phyloP scores from a whole-genome alignment of 2,113 vertebrate species.

The Cololabis saira region DNA sequence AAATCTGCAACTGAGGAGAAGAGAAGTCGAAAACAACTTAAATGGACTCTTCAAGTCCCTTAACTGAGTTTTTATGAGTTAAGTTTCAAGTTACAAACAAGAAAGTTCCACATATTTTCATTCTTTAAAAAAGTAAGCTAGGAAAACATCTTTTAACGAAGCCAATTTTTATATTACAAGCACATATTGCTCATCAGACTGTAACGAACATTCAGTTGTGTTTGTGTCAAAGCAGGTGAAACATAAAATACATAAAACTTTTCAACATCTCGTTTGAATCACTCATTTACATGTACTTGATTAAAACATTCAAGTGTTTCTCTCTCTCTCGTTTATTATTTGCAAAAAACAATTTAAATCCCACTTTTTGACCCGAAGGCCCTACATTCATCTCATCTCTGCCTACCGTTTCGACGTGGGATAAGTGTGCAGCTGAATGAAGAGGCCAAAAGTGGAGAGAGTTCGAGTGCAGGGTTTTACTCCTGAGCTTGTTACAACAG shows the following conservation, averaged over 20 bases:
- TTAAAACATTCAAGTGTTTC: no score
- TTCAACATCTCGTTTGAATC: no score
- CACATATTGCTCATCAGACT: no score
- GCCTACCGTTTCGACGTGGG: conserved; percentile 14
- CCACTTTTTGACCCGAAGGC: background rate
- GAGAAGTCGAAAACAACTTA: background rate
- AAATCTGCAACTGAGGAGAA: background rate
- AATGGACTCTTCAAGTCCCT: no score
- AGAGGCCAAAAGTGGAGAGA: conserved; percentile 7
- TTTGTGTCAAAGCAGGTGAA: no score
- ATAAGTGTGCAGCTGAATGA: conserved; percentile 2
- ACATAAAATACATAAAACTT: no score
- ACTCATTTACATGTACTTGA: no score
- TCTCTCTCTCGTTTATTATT: no score
- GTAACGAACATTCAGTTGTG: no score
- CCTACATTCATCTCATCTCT: conserved; percentile 7
- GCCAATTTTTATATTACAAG: no score
- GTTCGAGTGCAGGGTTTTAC: conserved; percentile 12
- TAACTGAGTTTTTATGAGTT: background rate
- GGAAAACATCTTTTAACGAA: no score
- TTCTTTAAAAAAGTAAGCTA: no score
- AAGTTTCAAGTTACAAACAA: background rate
- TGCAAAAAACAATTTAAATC: background rate
- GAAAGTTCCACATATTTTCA: background rate
- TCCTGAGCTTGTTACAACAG: conserved; percentile 61